Evolutionary conservation across 1,140 invertebrate species (phyloP).

Genomic region (Nephila pilipes): DNA sequence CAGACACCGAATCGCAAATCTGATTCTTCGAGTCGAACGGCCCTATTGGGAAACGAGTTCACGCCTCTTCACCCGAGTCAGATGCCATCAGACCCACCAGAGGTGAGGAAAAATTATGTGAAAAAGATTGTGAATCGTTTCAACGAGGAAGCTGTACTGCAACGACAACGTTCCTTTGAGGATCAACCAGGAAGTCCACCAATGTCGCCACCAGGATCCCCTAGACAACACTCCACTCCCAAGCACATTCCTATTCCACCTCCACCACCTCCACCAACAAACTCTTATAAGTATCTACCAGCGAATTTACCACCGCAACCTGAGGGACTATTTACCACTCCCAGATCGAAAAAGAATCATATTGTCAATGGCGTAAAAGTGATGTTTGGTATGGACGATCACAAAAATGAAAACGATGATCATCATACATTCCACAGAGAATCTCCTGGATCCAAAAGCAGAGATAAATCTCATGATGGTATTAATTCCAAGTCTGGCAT

Average conservation of each 20-base stretch:
- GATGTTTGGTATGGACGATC: constrained; percentile 69
- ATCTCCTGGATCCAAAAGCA: neutral
- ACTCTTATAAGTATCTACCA: neutral
- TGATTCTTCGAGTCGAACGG: constrained; percentile 41
- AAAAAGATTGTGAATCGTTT: constrained; percentile 75
- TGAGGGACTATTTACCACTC: constrained; percentile 28
- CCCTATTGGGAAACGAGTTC: constrained; percentile 66
- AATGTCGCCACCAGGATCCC: constrained; percentile 37
- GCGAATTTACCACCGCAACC: constrained; percentile 2
- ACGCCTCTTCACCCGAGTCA: constrained; percentile 74
- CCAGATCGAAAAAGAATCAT: constrained; percentile 65
- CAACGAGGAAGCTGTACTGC: constrained; percentile 75
- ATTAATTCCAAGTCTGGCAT: neutral
- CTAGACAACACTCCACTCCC: constrained; percentile 55
- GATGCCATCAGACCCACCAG: constrained; percentile 70
- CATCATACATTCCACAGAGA: constrained; percentile 2
- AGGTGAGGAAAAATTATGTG: constrained; percentile 68
- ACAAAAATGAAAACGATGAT: neutral
- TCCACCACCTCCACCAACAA: constrained; percentile 41
- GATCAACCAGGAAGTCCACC: constrained; percentile 43
- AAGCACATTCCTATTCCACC: constrained; percentile 56
- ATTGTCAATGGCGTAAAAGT: constrained; percentile 76
- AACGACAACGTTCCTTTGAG: constrained; percentile 51
- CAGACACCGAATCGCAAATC: constrained; percentile 47
- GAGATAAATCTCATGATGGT: neutral